Conservation (phyloP, 1,140 invertebrate genomes). For the Odontomachus brunneus region DNA sequence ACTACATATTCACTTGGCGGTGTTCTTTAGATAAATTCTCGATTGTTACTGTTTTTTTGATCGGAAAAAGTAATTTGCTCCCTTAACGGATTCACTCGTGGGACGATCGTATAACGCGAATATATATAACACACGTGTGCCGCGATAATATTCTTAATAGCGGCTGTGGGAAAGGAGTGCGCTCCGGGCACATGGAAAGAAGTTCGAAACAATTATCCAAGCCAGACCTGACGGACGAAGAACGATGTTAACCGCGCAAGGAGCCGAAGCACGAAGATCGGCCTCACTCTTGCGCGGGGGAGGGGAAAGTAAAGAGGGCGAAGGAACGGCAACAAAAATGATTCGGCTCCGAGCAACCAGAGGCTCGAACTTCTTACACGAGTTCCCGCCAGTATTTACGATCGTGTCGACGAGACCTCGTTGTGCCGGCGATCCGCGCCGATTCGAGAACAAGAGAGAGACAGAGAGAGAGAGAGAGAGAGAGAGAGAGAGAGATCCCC, state of each 20-base stretch:
- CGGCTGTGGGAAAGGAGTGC: neutral
- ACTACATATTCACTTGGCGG: too few relatives aligned
- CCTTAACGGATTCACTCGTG: too few relatives aligned
- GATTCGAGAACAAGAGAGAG: slow-evolving; percentile 59
- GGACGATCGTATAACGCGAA: too few relatives aligned
- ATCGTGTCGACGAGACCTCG: slow-evolving; percentile 60
- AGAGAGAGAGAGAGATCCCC: slow-evolving; percentile 8
- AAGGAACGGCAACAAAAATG: slow-evolving; percentile 64
- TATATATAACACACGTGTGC: neutral
- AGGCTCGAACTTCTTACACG: slow-evolving; percentile 69
- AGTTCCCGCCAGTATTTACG: slow-evolving; percentile 71
- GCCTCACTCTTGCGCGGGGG: neutral
- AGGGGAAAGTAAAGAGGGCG: neutral
- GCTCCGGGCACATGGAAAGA: slow-evolving; percentile 22
- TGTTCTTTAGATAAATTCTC: too few relatives aligned
- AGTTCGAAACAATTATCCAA: slow-evolving; percentile 49
- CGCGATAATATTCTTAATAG: slow-evolving; percentile 37
- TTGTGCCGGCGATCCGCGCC: slow-evolving; percentile 43
- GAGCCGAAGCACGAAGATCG: slow-evolving; percentile 23
- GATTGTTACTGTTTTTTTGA: too few relatives aligned
- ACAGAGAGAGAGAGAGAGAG: slow-evolving; percentile 7
- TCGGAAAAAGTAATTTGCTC: too few relatives aligned
- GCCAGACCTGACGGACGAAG: slow-evolving; percentile 8
- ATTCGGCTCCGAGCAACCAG: slow-evolving; percentile 43
- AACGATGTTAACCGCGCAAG: neutral